Base-by-base conservation (phyloP, 2,888 invertebrate species). In the Frankliniella fusca region DNA sequence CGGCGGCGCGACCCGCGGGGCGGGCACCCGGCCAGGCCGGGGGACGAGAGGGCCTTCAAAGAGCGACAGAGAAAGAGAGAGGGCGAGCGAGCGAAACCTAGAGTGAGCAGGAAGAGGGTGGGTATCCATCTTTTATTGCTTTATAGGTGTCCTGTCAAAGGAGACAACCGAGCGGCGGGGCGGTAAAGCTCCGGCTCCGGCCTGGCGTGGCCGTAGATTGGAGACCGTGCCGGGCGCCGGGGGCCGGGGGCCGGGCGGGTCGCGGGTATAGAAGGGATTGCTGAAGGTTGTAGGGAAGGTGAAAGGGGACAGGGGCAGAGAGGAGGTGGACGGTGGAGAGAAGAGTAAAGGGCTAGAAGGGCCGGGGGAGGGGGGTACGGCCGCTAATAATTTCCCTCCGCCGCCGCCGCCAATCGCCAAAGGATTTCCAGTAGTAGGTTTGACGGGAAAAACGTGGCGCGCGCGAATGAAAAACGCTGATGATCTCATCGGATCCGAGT, bases 101-200 rank as follows among this genome's bases (percentile, higher is more conserved):
- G 61, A 20, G 61, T 18, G 61, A 15, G 18, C 18, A 61, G 61
- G 18, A 18, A 61, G 61, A 61, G 11, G 61, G 61, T 15, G 61
- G n/a, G 18, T 18, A 54, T 15, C 54, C 18, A 61, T 10, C 61
- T 61, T 54, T 15, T 61, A 61, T 61, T 61, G 61, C 61, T 61
- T 61, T 61, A 61, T 61, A 61, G 61, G 61, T 61, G 61, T 61
- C 61, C 61, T 15, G 61, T 61, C 61, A 61, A 61, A 61, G 15
- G n/a, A 61, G 61, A 61, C 61, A 15, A n/a, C 11, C 61, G 61
- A 61, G 38, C 38, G 38, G 38, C 38, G 38, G 38, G 38, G 38
- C 38, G 38, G 38, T 38, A 38, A 38, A n/a, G n/a, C n/a, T n/a
- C n/a, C n/a, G n/a, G n/a, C n/a, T n/a, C n/a, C n/a, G 38, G 38